Evolutionary conservation across 2,113 vertebrate species (phyloP).

Genomic region (Sphyrna mokarran): DNA sequence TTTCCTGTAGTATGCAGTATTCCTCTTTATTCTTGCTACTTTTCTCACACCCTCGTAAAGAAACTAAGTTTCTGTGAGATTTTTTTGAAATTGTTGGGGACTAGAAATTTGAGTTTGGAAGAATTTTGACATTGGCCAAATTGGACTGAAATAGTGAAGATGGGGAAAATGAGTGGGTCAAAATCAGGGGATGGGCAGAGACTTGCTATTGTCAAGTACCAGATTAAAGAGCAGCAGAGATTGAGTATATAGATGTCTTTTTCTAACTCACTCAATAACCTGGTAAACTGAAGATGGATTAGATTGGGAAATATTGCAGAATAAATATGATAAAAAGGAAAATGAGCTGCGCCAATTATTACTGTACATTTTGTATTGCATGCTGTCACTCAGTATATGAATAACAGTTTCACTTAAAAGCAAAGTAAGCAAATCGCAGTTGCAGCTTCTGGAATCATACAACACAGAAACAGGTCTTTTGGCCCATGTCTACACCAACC

Average conservation of each 20-base stretch:
- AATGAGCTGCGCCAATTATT: not conserved
- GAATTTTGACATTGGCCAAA: not conserved
- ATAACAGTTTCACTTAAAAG: not conserved
- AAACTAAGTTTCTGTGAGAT: not conserved
- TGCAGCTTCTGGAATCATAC: not conserved
- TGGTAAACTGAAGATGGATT: not conserved
- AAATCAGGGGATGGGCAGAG: not conserved
- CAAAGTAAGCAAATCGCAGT: not conserved
- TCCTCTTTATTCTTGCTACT: not conserved
- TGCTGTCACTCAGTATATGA: not conserved
- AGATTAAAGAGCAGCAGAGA: not conserved
- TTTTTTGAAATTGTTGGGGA: not conserved
- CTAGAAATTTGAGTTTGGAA: not conserved
- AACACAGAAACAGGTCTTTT: no score
- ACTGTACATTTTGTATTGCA: not conserved
- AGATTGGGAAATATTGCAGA: not conserved
- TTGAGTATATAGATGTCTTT: not conserved
- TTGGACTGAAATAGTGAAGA: not conserved
- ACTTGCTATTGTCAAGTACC: not conserved
- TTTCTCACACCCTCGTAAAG: not conserved
- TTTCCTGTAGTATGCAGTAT: conserved; percentile 10
- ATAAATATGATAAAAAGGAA: not conserved
- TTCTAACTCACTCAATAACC: not conserved
- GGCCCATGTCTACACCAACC: no score
- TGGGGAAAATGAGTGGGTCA: not conserved